Conservation (phyloP, 1,140 invertebrate species). For the Prorops nasuta region DNA sequence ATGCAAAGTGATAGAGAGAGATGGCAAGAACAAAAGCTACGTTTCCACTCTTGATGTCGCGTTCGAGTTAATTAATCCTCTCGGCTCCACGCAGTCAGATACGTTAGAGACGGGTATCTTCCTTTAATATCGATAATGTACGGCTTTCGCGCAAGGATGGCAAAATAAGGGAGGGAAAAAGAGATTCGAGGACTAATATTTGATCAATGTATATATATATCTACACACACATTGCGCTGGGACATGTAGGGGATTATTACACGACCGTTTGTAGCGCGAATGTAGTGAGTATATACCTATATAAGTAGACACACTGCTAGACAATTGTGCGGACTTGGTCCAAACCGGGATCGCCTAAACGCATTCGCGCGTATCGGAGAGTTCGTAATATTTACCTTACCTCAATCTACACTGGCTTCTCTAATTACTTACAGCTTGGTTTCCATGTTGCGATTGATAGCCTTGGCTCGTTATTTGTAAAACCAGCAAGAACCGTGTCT, state of each 20-base stretch:
- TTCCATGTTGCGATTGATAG: not conserved
- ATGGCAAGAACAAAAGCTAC: slow-evolving; percentile 27
- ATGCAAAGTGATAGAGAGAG: not conserved
- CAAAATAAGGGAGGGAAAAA: slow-evolving; percentile 12
- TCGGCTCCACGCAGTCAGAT: slow-evolving; percentile 38
- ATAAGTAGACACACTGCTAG: too few relatives aligned
- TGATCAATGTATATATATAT: slow-evolving; percentile 18
- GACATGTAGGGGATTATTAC: too few relatives aligned
- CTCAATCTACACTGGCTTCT: slow-evolving; percentile 38
- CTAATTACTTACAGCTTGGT: slow-evolving; percentile 35
- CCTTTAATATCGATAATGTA: slow-evolving; percentile 50
- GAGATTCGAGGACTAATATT: slow-evolving; percentile 26
- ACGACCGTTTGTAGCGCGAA: too few relatives aligned
- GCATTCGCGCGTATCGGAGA: slow-evolving; percentile 15
- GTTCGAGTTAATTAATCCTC: slow-evolving; percentile 47
- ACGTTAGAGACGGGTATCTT: slow-evolving; percentile 36
- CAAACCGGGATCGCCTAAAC: too few relatives aligned
- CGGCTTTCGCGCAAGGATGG: slow-evolving; percentile 19
- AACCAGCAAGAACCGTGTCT: too few relatives aligned
- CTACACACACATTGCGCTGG: slow-evolving; percentile 2
- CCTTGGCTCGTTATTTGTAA: not conserved
- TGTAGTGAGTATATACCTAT: too few relatives aligned
- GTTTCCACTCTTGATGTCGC: slow-evolving; percentile 42
- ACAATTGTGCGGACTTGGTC: too few relatives aligned
- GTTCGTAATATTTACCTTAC: slow-evolving; percentile 42